These are phyloP conservation scores for Prochilodus magdalenae DNA, from an alignment of 2,113 vertebrate genomes.

Conservation along the genomic window DNA sequence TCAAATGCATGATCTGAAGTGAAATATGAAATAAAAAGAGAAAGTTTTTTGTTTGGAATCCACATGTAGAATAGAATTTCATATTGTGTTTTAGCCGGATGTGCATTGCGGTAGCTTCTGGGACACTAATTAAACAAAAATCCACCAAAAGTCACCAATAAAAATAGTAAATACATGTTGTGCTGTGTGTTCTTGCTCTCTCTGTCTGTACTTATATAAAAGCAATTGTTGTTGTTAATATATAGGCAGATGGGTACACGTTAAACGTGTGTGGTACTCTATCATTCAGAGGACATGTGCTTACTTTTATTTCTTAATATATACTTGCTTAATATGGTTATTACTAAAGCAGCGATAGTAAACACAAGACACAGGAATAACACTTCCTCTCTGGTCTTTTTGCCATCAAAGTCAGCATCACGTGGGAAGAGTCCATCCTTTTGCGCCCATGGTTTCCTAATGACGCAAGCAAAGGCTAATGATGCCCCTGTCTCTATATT, in stretches of 20 bases:
- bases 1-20: conserved; percentile 34
- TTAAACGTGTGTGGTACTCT: too few species aligned
- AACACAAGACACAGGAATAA: neutral
- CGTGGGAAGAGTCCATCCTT: conserved; percentile 47
- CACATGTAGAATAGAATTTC: neutral
- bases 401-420: conserved; percentile 54
- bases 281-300: too few species aligned
- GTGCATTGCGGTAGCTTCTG: too few species aligned
- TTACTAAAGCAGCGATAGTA: neutral
- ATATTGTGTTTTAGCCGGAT: neutral
- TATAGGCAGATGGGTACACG: too few species aligned
- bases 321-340: neutral
- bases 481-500: conserved; percentile 46
- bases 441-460: conserved; percentile 39
- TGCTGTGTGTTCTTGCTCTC: neutral
- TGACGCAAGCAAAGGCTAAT: conserved; percentile 48
- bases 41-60: neutral
- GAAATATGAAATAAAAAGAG: neutral
- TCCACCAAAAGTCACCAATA: neutral
- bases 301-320: neutral
- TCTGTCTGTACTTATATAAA: too few species aligned
- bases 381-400: conserved; percentile 38
- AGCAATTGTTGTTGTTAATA: too few species aligned
- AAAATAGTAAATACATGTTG: neutral
- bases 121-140: neutral